Evolutionary conservation across 2,797 vertebrate species (phyloP), one percentile per base, ranked within the genome.

Genomic region (Pseudopleuronectes americanus): DNA sequence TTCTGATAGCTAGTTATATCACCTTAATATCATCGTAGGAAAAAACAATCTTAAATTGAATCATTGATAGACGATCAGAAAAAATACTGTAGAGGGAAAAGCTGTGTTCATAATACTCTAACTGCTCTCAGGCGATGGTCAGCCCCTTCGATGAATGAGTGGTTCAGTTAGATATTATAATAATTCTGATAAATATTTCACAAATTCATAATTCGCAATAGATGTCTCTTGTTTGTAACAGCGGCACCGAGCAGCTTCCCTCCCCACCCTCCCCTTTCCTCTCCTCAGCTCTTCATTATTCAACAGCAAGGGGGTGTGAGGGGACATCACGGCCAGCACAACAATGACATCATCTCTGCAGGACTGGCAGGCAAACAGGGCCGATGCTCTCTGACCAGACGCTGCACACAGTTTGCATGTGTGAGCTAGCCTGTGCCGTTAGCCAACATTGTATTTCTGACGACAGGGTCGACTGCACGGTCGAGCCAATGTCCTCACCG

Each of bases 331-430:
- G 64, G 79, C 83, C 75, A 71, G 74, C 57, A 69, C 51, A 88
- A 87, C 84, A 74, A 92, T 94, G 92, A 94, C 92, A 92, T 94
- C 93, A 94, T 91, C 91, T 82, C 90, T 93, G 93, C 91, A 93
- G 92, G 84, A 89, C 87, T 90, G 88, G 88, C 85, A 81, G 71
- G 68, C 70, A 60, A 51, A 8, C 65, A 81, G 57, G 81, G 67
- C 78, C 76, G 36, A 17, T 64, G 76, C 10, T 1, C 70, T 66
- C 62, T 71, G 63, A 56, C 10, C 51, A 67, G 51, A 28, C 63
- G 3, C 57, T 4, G 41, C 75, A 55, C 62, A 33, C 53, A 63
- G 61, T 49, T 63, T 56, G 57, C 57, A 45, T 73, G 54, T 49
- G 49, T 43, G 52, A 47, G n/a, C 62, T 60, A 36, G 62, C 13